Evolutionary conservation across 2,797 vertebrate genomes (phyloP).

Genomic region (Halcyon leucocephala): DNA sequence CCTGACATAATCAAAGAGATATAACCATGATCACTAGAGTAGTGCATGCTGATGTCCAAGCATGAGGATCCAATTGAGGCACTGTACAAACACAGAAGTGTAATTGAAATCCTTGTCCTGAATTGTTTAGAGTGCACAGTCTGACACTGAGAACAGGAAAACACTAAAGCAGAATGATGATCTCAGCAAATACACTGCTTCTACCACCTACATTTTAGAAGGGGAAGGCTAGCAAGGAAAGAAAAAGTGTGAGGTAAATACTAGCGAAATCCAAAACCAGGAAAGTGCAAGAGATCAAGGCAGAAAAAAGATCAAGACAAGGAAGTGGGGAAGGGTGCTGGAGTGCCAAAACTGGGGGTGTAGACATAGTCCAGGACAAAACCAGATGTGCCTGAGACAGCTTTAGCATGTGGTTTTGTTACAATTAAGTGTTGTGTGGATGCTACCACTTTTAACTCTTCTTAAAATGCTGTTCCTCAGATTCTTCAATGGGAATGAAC

Average conservation of each 20-base stretch:
- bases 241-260: not conserved
- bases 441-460: not conserved
- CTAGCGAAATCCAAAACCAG: rapidly evolving
- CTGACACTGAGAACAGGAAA: not conserved
- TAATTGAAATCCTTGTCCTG: not conserved
- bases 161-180: not conserved
- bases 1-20: not conserved
- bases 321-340: not conserved
- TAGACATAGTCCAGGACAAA: not conserved
- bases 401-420: not conserved
- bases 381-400: not conserved
- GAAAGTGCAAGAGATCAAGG: not conserved
- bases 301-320: not conserved
- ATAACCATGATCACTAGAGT: not conserved
- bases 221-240: not conserved
- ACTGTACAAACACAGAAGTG: not conserved
- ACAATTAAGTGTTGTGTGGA: not conserved
- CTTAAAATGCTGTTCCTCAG: not conserved
- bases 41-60: not conserved
- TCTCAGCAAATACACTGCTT: not conserved
- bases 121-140: not conserved
- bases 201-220: not conserved
- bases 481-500: not conserved
- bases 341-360: not conserved
- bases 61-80: not conserved